A percentile compares a stretch with the other conserved stretches of the same genome.
These are phyloP conservation scores for Lymantria monacha DNA, from an alignment of 2,888 invertebrate species.

Conservation along the genomic window DNA sequence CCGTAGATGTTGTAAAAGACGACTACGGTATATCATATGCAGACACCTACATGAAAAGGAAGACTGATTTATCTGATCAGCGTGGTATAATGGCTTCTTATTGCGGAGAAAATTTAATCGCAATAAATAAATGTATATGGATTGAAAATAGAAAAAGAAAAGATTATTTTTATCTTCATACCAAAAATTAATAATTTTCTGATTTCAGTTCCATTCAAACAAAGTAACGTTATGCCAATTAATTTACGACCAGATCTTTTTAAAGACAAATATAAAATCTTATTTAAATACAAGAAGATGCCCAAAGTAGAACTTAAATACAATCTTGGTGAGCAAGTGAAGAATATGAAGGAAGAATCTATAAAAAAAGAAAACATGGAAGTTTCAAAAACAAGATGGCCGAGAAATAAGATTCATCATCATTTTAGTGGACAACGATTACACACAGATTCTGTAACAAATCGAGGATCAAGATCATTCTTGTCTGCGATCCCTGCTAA, in stretches of 20 bases:
- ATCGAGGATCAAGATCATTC: constrained; percentile 25
- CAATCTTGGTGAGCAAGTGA: constrained; percentile 62
- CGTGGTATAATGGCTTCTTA: too few species aligned
- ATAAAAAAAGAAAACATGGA: constrained; percentile 45
- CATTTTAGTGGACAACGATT: constrained; percentile 26
- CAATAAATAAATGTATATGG: too few species aligned
- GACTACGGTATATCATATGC: too few species aligned
- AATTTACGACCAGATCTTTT: constrained; percentile 47
- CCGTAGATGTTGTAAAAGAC: too few species aligned
- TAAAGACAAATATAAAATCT: constrained; percentile 52
- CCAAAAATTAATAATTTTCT: neutral
- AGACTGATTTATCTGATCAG: too few species aligned
- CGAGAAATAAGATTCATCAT: constrained; percentile 41
- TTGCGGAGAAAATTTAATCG: too few species aligned
- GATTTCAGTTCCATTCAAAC: constrained; percentile 9
- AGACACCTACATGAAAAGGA: too few species aligned
- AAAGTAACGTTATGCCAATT: constrained; percentile 13
- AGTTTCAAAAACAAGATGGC: constrained; percentile 60
- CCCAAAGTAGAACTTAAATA: constrained; percentile 63
- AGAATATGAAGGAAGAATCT: constrained; percentile 50
- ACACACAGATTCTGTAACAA: constrained; percentile 6
- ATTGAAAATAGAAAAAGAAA: too few species aligned
- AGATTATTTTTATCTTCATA: too few species aligned
- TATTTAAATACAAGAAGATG: constrained; percentile 54
- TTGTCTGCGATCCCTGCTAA: constrained; percentile 24